Base-by-base conservation (phyloP, 2,888 invertebrate genomes). In the Pocota personata region DNA sequence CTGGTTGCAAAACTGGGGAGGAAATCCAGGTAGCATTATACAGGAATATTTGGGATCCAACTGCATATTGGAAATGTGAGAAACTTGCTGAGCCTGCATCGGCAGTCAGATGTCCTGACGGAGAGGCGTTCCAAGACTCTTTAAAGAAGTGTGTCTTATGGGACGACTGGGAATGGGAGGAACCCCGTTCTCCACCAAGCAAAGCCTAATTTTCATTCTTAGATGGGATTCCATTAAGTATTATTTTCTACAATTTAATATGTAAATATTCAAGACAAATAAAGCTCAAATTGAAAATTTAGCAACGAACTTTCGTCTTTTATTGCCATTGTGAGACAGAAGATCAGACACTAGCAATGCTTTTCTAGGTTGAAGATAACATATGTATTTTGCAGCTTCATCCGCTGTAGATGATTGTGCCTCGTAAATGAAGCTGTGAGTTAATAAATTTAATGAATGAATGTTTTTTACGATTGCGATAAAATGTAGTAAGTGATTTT, bases 121-220 rank as follows among this genome's bases (percentile, higher is more conserved):
- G 90, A 16, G 88, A 16, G 27, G 78, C 67, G 2, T 91, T 89
- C 32, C 21, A 90, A 72, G 89, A 89, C 1, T 90, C 88, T 48
- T 2, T 88, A 2, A 91, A 89, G 76, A 82, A 89, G 21, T 91
- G 91, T 60, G 90, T 91, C 0, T 32, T 40, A 69, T 91, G 91
- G 91, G 88, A 88, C 0, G 89, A 91, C 6, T 91, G 91, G 91
- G 19, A 77, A 37, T 91, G 91, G 91, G 89, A 90, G 82, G 78
- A 84, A n/a, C 90, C 90, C 0, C 57, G 67, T 8, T 78, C 87
- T 10, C 90, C 90, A 12, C 64, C 86, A 3, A 91, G 89, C 73
- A 50, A 2, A 1, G 40, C 64, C 1, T 64, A 75, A 57, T 46
- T 0, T 10, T 7, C 7, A 19, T 10, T 46, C 19, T 19, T 19